Base-by-base conservation (phyloP, 1,140 invertebrate genomes). In the Pseudomyrmex gracilis region DNA sequence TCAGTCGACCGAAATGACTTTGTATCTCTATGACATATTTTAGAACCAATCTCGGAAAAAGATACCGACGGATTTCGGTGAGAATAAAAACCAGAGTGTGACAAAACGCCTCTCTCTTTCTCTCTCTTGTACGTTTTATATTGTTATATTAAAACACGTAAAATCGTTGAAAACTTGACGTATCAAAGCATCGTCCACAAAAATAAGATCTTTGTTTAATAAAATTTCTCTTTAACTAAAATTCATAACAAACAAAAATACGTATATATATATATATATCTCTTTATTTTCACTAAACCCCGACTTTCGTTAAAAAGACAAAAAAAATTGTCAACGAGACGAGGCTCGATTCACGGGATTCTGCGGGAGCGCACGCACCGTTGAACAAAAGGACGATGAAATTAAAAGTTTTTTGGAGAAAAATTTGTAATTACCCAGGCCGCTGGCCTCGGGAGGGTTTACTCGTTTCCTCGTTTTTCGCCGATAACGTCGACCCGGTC, bases 331-430 rank as follows among this genome's bases (percentile, higher is more conserved):
- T 12, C 20, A 51, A 13, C 24, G 43, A 22, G 17, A 68, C n/a
- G n/a, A n/a, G 49, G 49, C 2, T 2, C 34, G 76, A 57, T 47
- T 68, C 68, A 24, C 34, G 34, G 68, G 7, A 57, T 78, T 78
- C 15, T 34, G 17, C 22, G 76, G 53, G 10, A 34, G 15, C 15
- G 43, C 76, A 78, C 64, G 64, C 64, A 67, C 51, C 64, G 43
- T 0, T 22, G 64, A 58, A 78, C 53, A 78, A 61, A 60, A 78
- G 66, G 47, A 82, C 86, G 89, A 89, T 87, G 85, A 80, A 90
- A 91, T 90, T 87, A 90, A 91, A 91, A 88, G 90, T 91, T 91
- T 89, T 49, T 89, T 85, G 87, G 70, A 83, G 84, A 84, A 89
- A 89, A 85, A 87, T 87, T 85, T 86, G 68, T 84, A 91, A 91